Evolutionary conservation across 2,888 invertebrate genomes (phyloP), one percentile per base, ranked within the genome.

Genomic region (Drosophila subsilvestris): DNA sequence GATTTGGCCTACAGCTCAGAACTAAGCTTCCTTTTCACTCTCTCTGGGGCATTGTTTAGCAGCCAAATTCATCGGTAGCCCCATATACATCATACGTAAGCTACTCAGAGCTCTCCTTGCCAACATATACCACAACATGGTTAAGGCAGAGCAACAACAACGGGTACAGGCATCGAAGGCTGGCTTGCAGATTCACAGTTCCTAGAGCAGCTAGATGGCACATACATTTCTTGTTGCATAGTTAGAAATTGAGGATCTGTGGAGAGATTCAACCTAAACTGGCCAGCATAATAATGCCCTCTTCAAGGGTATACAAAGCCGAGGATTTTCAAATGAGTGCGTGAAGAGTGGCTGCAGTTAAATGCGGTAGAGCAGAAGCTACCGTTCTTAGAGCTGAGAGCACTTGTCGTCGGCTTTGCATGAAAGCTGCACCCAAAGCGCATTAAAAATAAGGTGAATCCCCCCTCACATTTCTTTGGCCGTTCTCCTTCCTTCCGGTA

Each of bases 331-430:
- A 14, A 37, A 14, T 45, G 17, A 32, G 44, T 18, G 45, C 50
- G 45, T 25, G 17, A 14, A 14, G 14, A 37, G 14, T 14, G 14
- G 12, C 32, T 27, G 27, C 12, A 18, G 7, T 3, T 29, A 37
- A 14, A 14, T 14, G 37, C 6, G 14, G 32, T 10, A 17, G 32
- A 44, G 53, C 42, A 63, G 61, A 63, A 2, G 37, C 14, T n/a
- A 37, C 37, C 14, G 37, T 14, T 14, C 58, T 48, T 22, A 55
- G 45, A 43, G 53, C 54, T 57, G 58, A 49, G 54, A 54, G 43
- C 69, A 63, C 65, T 80, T 68, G 70, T 63, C 29, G 70, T 66
- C 69, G 65, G 79, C 80, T 80, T 80, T 72, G 78, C 79, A 65
- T 25, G 73, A 37, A 37, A 37, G n/a, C 37, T 14, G 37, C 14